Evolutionary conservation across 2,113 vertebrate genomes (phyloP).

Genomic region (Xenopus laevis): DNA sequence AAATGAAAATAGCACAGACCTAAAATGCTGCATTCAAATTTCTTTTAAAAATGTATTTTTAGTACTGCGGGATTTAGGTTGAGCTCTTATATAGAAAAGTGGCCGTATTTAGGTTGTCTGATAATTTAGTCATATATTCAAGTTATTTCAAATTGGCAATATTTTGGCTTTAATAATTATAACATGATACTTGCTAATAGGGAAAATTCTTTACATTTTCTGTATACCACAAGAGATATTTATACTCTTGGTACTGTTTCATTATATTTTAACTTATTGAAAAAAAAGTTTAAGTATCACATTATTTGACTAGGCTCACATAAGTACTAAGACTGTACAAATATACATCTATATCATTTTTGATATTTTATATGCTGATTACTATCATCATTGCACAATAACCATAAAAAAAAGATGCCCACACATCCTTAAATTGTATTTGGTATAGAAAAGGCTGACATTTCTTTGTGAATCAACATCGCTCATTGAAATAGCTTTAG

Average conservation of each 20-base stretch:
- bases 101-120: too few relatives aligned
- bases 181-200: too few relatives aligned
- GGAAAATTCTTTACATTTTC: too few relatives aligned
- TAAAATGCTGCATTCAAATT: too few relatives aligned
- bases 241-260: not conserved
- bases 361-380: conserved; percentile 14
- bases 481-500: conserved; percentile 37
- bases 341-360: not conserved
- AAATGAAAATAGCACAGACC: too few relatives aligned
- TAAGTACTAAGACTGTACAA: not conserved
- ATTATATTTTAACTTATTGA: not conserved
- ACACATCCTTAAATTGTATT: conserved; percentile 11
- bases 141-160: too few relatives aligned
- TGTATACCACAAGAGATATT: not conserved
- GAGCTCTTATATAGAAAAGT: too few relatives aligned
- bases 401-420: conserved; percentile 22
- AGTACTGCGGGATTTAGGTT: too few relatives aligned
- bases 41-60: too few relatives aligned
- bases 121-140: too few relatives aligned
- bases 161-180: too few relatives aligned
- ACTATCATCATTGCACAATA: conserved; percentile 21
- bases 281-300: too few relatives aligned
- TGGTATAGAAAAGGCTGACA: conserved; percentile 19
- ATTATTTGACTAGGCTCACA: not conserved
- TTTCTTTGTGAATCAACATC: conserved; percentile 23